Conservation (phyloP, 2,888 invertebrate species). For the Xanthia icteritia region DNA sequence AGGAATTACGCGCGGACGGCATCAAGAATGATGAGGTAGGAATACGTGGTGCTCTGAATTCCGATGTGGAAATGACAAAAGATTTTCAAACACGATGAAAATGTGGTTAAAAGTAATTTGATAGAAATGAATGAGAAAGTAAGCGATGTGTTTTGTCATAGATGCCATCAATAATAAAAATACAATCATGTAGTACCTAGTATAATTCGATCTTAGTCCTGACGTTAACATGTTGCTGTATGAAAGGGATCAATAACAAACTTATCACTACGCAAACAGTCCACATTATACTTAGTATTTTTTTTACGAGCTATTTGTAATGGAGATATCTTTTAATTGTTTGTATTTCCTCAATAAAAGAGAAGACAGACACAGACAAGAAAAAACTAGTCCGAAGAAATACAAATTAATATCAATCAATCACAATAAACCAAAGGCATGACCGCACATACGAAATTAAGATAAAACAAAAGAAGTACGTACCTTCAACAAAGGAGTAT, state of each 20-base stretch:
- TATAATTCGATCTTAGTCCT: background rate
- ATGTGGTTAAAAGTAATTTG: background rate
- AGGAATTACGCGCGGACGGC: slow-evolving; percentile 49
- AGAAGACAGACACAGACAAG: background rate
- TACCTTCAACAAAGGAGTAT: slow-evolving; percentile 97
- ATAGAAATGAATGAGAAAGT: background rate
- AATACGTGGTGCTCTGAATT: slow-evolving; percentile 52
- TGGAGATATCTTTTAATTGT: background rate
- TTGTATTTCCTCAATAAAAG: slow-evolving; percentile 4
- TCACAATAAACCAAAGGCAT: slow-evolving; percentile 58
- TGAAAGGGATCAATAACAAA: background rate
- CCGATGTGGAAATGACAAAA: slow-evolving; percentile 53
- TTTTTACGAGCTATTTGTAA: background rate
- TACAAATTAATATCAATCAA: slow-evolving; percentile 49
- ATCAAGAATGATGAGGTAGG: slow-evolving; percentile 55
- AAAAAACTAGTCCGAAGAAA: slow-evolving; percentile 11
- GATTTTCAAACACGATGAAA: slow-evolving; percentile 45
- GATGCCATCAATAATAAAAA: no score
- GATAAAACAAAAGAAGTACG: slow-evolving; percentile 76
- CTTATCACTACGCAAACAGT: background rate
- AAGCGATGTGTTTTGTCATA: background rate
- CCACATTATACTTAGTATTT: no score
- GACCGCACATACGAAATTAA: slow-evolving; percentile 62
- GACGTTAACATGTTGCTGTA: background rate
- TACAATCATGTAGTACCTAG: no score